Conservation (phyloP, 2,888 invertebrate genomes). For the Seira sanloemensis region DNA sequence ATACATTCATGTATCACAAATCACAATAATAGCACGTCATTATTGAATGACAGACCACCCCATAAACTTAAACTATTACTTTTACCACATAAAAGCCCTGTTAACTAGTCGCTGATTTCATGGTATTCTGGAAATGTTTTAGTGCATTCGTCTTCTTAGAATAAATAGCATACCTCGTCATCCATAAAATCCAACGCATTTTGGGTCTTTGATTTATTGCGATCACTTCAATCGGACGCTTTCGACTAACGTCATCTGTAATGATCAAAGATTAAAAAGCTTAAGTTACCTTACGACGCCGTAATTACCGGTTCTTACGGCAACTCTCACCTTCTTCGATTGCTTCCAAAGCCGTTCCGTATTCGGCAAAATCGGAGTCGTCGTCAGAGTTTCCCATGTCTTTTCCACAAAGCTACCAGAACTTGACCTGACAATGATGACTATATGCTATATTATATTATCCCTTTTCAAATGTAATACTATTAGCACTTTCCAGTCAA, state of each 20-base stretch:
- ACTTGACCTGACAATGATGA: no score
- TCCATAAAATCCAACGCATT: slow-evolving; percentile 98
- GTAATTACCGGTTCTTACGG: no score
- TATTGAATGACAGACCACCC: no score
- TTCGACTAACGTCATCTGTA: no score
- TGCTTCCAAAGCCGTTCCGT: slow-evolving; percentile 88
- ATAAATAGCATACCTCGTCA: slow-evolving; percentile 86
- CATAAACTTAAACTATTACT: not conserved
- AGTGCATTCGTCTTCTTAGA: not conserved
- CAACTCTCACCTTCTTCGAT: slow-evolving; percentile 85
- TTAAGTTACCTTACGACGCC: no score
- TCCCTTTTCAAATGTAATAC: no score
- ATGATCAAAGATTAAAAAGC: no score
- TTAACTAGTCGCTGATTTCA: not conserved
- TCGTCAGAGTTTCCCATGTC: slow-evolving; percentile 75
- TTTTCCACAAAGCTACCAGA: not conserved
- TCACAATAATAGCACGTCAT: no score
- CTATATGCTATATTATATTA: no score
- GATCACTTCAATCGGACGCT: no score
- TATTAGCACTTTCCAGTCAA: no score
- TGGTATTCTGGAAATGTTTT: not conserved
- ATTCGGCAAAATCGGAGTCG: slow-evolving; percentile 83
- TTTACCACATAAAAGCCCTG: not conserved
- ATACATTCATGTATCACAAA: no score
- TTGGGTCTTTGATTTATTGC: slow-evolving; percentile 79